A percentile compares a stretch with the other conserved stretches of the same genome.
Conservation (phyloP, 2,888 invertebrate genomes). For the Spisula solida region DNA sequence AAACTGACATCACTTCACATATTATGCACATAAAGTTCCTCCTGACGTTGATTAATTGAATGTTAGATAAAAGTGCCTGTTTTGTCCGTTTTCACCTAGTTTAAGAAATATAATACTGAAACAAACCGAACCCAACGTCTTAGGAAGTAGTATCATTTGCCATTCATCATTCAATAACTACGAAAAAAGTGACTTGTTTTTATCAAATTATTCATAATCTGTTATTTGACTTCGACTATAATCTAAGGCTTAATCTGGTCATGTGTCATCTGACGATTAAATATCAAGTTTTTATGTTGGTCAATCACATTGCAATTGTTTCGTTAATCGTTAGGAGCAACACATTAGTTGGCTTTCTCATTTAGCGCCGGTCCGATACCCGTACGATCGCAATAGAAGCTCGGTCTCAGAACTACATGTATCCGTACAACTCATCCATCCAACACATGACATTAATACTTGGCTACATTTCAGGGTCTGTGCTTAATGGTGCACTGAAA, state of each 20-base stretch:
- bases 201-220: not conserved
- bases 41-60: not conserved
- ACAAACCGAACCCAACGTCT: not conserved
- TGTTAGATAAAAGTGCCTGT: not conserved
- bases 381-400: not conserved
- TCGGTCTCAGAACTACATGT: not conserved
- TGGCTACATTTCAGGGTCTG: not conserved
- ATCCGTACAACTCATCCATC: not conserved
- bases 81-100: not conserved
- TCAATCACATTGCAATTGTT: not conserved
- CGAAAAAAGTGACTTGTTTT: not conserved
- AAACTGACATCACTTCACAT: not conserved
- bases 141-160: not conserved
- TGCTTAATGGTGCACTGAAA: too few species aligned
- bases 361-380: not conserved
- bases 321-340: not conserved
- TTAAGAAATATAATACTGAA: not conserved
- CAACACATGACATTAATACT: not conserved
- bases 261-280: not conserved
- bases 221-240: not conserved
- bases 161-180: not conserved
- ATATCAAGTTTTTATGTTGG: not conserved
- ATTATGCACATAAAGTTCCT: not conserved
- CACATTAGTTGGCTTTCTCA: too few species aligned
- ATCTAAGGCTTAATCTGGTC: not conserved